A percentile compares a stretch with the other conserved stretches of the same genome.
Conservation (phyloP, 2,113 vertebrate species). For the Etheostoma spectabile region DNA sequence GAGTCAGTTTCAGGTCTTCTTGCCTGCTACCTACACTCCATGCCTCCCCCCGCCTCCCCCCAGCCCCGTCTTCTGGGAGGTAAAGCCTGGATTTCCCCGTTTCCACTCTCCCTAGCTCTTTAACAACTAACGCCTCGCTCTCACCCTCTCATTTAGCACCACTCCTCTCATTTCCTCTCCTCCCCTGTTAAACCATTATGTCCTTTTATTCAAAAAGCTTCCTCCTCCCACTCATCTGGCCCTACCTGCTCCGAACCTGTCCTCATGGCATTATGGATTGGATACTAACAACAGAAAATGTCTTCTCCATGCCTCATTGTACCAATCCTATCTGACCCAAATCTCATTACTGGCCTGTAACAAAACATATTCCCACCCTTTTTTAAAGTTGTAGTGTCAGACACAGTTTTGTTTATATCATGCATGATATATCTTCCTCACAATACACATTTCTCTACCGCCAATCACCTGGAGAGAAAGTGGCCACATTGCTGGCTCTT, state of each 20-base stretch:
- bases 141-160: slow-evolving; percentile 79
- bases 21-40: not conserved
- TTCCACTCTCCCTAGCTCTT: slow-evolving; percentile 78
- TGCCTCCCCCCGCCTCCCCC: not conserved
- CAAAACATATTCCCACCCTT: not conserved
- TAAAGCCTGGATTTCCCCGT: slow-evolving; percentile 83
- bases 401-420: not conserved
- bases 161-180: slow-evolving; percentile 77
- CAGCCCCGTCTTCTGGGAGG: slow-evolving; percentile 70
- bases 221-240: slow-evolving; percentile 23
- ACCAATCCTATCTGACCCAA: not conserved
- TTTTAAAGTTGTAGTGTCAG: not conserved
- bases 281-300: not conserved
- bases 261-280: not conserved
- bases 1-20: slow-evolving; percentile 33
- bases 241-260: slow-evolving; percentile 43
- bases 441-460: not conserved
- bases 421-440: not conserved
- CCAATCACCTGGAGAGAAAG: not conserved
- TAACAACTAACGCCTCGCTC: slow-evolving; percentile 67
- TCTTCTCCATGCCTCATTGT: not conserved
- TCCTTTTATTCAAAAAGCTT: slow-evolving; percentile 56
- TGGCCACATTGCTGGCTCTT: not conserved
- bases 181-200: slow-evolving; percentile 69
- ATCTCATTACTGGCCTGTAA: not conserved